phyloP scores from a whole-genome alignment of 2,113 vertebrate genomes.

The Azemiops feae region DNA sequence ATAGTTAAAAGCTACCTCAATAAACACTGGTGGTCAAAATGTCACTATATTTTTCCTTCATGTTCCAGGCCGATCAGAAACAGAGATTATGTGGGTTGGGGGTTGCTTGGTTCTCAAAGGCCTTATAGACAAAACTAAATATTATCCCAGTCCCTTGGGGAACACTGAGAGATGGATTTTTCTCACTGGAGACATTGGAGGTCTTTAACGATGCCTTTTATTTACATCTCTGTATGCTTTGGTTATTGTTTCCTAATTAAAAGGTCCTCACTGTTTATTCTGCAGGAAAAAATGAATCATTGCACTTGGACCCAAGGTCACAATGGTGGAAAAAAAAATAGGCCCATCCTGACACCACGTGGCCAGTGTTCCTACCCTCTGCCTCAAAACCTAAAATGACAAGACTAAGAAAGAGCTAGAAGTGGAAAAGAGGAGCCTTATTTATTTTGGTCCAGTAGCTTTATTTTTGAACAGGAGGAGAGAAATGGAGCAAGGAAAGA shows the following conservation, averaged over 20 bases:
- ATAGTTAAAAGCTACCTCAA: background rate
- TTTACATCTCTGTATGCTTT: too few species aligned
- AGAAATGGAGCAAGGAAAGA: background rate
- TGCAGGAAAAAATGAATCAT: background rate
- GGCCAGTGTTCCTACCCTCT: too few species aligned
- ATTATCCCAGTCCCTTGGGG: background rate
- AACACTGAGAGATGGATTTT: background rate
- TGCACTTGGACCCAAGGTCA: background rate
- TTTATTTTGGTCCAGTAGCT: background rate
- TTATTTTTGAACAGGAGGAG: background rate
- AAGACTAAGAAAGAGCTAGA: background rate
- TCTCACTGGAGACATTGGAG: background rate
- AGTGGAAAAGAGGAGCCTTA: background rate
- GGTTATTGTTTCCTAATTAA: background rate
- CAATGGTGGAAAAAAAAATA: background rate
- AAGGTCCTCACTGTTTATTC: background rate
- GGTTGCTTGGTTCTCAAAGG: background rate
- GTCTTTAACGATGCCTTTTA: background rate
- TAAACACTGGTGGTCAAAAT: background rate
- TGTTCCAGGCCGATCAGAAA: background rate
- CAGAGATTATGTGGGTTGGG: background rate
- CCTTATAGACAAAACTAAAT: background rate
- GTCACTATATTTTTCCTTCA: background rate
- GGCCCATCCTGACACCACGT: background rate
- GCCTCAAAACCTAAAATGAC: too few species aligned